These are phyloP conservation scores for Macquaria australasica DNA, from an alignment of 2,113 vertebrate species.

Conservation along the genomic window DNA sequence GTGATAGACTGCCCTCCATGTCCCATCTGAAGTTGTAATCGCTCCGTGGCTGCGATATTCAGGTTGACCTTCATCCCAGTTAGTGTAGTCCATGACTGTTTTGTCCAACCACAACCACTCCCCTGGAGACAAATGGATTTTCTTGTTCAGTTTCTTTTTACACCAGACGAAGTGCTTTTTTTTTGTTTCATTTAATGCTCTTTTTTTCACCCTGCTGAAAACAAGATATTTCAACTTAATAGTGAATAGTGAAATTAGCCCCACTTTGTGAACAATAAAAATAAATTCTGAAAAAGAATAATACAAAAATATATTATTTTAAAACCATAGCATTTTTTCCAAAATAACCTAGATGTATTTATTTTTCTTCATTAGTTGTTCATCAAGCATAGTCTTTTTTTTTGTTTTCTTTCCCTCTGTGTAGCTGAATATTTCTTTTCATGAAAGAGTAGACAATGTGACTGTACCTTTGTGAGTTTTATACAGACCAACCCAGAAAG, in stretches of 20 bases:
- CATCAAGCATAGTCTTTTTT: neutral
- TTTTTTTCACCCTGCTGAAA: neutral
- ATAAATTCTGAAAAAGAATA: neutral
- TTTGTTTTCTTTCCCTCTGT: neutral
- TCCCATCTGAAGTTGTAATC: slow-evolving; percentile 76
- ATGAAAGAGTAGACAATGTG: neutral
- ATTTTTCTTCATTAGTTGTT: neutral
- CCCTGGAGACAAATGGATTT: slow-evolving; percentile 56
- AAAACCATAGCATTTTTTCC: neutral
- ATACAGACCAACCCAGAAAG: slow-evolving; percentile 60
- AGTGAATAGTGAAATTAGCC: neutral
- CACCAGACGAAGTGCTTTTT: too few species aligned
- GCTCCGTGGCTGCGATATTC: neutral
- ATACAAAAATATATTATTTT: neutral
- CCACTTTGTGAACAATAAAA: neutral
- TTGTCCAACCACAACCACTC: slow-evolving; percentile 88
- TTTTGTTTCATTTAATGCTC: neutral
- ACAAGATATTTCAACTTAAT: neutral
- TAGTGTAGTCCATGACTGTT: slow-evolving; percentile 85
- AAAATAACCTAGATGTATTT: neutral
- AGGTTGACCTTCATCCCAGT: slow-evolving; percentile 86
- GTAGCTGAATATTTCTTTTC: neutral
- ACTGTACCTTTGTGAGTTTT: slow-evolving; percentile 43
- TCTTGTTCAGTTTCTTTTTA: neutral
- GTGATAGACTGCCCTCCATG: slow-evolving; percentile 82